Evolutionary conservation across 2,888 invertebrate genomes (phyloP), one percentile per base, ranked within the genome.

Genomic region (Apocheima hispidaria): DNA sequence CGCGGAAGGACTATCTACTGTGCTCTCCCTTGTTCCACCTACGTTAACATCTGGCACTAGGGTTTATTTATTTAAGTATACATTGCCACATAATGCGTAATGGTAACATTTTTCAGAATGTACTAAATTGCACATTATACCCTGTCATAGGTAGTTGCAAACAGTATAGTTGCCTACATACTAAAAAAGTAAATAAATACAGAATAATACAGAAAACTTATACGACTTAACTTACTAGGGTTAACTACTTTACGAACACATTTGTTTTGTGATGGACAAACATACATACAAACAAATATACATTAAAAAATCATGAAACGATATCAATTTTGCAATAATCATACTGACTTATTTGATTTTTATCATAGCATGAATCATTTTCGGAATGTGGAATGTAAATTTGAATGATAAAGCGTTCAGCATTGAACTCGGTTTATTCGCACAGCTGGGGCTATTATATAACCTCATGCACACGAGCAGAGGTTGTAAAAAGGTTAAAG

Each of bases 341-440:
- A 46, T 30, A 30, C 12, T 30, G 18, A 26, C 10, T 46, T 30
- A 18, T 20, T 30, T 46, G 30, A 46, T 46, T 46, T 43, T 46
- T 46, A 46, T 50, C 36, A 23, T 46, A 30, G 20, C 30, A 46
- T 46, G 46, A 38, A 50, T 58, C 60, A 63, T 73, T 28, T 12
- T 26, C 41, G 41, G 43, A 43, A 43, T 43, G 43, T 43, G 23
- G 26, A 43, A 12, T 4, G 20, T 12, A 12, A 40, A 40, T 12
- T 43, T 14, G 26, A 26, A 43, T 26, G 43, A 12, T 41, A 21
- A 21, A 12, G 21, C 26, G 26, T 26, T 43, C 23, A 26, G 20
- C 40, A 40, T 40, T 40, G n/a, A 43, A 43, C 41, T 14, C 43
- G 7, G 18, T 30, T 28, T 30, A 12, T 30, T 30, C 6, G 18